Base-by-base conservation (phyloP, 2,888 invertebrate species). In the Volucella bombylans region DNA sequence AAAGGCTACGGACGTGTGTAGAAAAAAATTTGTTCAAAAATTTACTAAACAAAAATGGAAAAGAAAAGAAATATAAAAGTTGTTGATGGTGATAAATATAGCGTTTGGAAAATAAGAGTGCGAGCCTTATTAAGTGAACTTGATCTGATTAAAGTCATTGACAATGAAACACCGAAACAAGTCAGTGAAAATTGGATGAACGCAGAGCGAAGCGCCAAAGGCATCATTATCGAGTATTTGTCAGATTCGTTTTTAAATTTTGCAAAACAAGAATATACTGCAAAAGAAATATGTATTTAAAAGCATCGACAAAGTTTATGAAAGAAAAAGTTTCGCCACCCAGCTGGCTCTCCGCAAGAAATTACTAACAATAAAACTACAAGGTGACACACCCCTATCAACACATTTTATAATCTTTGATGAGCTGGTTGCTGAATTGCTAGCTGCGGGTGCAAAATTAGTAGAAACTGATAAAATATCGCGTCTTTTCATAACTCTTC, bases 401-500 rank as follows among this genome's bases (percentile, higher is more conserved):
- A 62, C 43, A 43, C 61, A 81, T 69, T 76, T 81, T 54, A 12
- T 41, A 18, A 54, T 68, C 12, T 41, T 80, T 52, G 74, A 68
- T 23, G 62, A 80, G 8, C 23, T 80, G 11, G 18, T 80, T 43
- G 49, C 62, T 2, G 74, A 74, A 11, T 57, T 74, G 52, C 1
- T 45, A 55, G 52, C 68, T 11, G 65, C 62, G 6, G 80, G 74
- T 68, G 82, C 72, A 41, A 69, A 45, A 59, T n/a, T 77, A n/a
- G 59, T 62, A 39, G 73, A 73, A 61, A 41, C 61, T 2, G 80
- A 65, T 14, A 74, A 59, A 38, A 57, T 55, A n/a, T 55, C 54
- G 1, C 62, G 47, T 57, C 86, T 90, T 8, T 85, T 90, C 4
- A 43, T 90, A 0, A 90, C 89, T 12, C 74, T 91, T 41, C 90